Conservation (phyloP, 2,113 vertebrate species). For the Megaceryle maxima region DNA sequence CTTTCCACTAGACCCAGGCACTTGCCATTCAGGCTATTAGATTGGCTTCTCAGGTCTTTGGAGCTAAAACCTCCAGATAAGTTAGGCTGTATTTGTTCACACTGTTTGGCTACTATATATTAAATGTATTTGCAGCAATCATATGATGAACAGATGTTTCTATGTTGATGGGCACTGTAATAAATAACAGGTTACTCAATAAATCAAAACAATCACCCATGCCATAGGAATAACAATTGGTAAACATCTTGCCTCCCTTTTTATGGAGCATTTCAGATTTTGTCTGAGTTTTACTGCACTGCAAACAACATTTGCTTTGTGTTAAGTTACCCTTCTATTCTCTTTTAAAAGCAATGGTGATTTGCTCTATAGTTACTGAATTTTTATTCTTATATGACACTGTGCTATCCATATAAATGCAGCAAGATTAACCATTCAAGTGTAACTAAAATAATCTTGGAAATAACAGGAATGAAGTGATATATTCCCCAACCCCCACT, state of each 20-base stretch:
- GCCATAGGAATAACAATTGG: neutral
- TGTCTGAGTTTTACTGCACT: constrained; percentile 2
- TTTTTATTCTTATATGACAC: neutral
- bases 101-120: neutral
- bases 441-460: constrained; percentile 21
- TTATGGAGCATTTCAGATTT: constrained; percentile 33
- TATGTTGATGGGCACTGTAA: neutral
- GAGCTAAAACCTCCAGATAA: neutral
- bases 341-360: constrained; percentile 11
- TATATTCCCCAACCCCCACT: neutral
- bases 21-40: neutral
- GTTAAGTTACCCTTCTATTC: constrained; percentile 15
- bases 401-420: neutral
- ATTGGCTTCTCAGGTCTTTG: neutral
- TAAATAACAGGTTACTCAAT: constrained; percentile 20
- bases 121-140: neutral
- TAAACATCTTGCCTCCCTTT: constrained; percentile 9
- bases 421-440: constrained; percentile 3
- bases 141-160: neutral
- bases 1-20: neutral
- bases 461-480: constrained; percentile 7
- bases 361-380: neutral
- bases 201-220: neutral
- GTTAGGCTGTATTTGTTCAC: neutral
- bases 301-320: constrained; percentile 51